Evolutionary conservation across 2,888 invertebrate genomes (phyloP), one percentile per base, ranked within the genome.

Genomic region (Trissoscelio sp.): DNA sequence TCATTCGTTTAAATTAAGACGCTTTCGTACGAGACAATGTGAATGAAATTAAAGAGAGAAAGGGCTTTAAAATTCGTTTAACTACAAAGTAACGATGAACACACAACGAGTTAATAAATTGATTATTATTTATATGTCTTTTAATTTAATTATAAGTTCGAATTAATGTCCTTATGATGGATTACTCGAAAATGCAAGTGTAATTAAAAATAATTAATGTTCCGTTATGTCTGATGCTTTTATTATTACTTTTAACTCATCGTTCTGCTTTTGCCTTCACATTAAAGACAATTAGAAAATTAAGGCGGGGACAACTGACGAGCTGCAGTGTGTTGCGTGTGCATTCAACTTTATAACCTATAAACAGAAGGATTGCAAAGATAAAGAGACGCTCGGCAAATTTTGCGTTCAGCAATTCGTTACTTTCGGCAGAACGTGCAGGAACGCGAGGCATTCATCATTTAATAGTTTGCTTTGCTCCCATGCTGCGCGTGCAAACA

Each of bases 1-100:
- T 81, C 73, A 77, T 77, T 81, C 81, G 67, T 60, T 70, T 62
- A 78, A 72, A 75, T 67, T 67, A 67, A 64, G 66, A 55, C 62
- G 44, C 60, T 64, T 66, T 28, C 44, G 18, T 77, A 28, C 53
- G 67, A 51, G 72, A 73, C 81, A 67, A 77, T 77, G 60, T 22
- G 39, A 46, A 64, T 34, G 64, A 42, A 57, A 74, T 31, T 44
- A 73, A 62, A 16, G 24, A 62, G 16, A 31, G 34, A 4, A 2
- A 34, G 28, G 18, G 39, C 12, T 7, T 2, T 14, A 6, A 39
- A 7, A n/a, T 2, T 11, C 12, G 14, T 14, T n/a, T n/a, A n/a
- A n/a, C n/a, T n/a, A n/a, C n/a, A n/a, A 44, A 28, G 28, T 28
- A 28, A 6, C 28, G 28, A 28, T 28, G 4, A 28, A 28, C n/a